These are phyloP conservation scores for Circaetus gallicus DNA, from an alignment of 2,113 vertebrate genomes.

Conservation along the genomic window DNA sequence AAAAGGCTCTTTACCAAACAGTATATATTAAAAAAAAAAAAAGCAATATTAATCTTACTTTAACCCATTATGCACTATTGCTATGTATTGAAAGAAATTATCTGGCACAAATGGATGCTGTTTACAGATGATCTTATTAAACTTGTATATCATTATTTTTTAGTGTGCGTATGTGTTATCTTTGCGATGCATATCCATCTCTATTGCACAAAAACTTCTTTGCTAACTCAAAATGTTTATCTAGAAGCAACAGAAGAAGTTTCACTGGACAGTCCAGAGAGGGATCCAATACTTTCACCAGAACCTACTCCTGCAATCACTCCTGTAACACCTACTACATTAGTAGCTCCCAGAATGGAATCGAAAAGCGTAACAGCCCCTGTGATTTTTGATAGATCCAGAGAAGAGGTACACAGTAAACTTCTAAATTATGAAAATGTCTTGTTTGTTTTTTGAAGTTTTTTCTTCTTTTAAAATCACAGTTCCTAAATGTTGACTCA, in stretches of 20 bases:
- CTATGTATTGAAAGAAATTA: neutral
- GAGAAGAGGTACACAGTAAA: constrained; percentile 83
- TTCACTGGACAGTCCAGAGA: constrained; percentile 93
- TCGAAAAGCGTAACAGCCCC: constrained; percentile 72
- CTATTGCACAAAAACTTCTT: neutral
- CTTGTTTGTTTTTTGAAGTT: neutral
- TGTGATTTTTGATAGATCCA: constrained; percentile 88
- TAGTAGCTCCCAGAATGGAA: constrained; percentile 84
- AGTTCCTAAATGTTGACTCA: neutral
- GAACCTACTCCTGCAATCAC: constrained; percentile 92
- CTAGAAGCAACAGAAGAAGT: constrained; percentile 96
- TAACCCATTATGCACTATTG: neutral
- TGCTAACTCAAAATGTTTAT: constrained; percentile 42
- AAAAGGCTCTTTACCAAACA: neutral
- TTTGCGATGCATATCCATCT: neutral
- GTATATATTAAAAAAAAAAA: neutral
- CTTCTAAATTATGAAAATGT: neutral
- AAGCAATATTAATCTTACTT: neutral
- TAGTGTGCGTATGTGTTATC: accelerated
- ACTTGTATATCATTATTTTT: neutral
- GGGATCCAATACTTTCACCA: constrained; percentile 88
- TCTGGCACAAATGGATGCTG: neutral
- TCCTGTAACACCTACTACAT: constrained; percentile 86
- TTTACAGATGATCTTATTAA: neutral
- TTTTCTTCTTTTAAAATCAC: neutral